Conservation (phyloP, 2,797 vertebrate species). For the Cynopterus sphinx region DNA sequence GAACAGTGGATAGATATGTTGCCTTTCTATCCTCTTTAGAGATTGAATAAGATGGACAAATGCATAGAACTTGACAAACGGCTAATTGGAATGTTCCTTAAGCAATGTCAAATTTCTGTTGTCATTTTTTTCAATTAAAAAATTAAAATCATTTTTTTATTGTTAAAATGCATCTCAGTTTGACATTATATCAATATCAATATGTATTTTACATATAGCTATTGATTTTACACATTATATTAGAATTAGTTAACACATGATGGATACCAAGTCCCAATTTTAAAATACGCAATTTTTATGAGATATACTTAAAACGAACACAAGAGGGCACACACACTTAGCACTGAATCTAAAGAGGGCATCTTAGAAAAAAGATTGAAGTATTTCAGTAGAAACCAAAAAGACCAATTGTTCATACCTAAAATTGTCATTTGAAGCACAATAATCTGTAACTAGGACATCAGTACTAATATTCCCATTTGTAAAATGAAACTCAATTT, state of each 20-base stretch:
- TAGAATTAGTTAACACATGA: neutral
- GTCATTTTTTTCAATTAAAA: neutral
- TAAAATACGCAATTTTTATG: neutral
- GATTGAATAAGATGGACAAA: neutral
- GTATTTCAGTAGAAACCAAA: neutral
- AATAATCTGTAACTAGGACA: neutral
- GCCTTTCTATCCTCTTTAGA: neutral
- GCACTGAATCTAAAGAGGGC: neutral
- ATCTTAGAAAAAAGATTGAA: neutral
- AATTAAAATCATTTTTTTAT: neutral
- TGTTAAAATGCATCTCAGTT: neutral
- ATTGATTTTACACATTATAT: neutral
- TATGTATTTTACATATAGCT: neutral
- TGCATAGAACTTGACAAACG: neutral
- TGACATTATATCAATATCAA: neutral
- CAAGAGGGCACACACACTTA: constrained; percentile 59
- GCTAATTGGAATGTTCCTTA: neutral
- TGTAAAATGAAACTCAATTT: neutral
- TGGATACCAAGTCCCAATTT: neutral
- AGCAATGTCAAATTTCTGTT: neutral
- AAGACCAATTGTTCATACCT: neutral
- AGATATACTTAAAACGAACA: constrained; percentile 43
- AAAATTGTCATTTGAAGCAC: neutral
- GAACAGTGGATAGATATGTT: accelerated
- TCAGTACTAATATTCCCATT: neutral